Evolutionary conservation across 2,888 invertebrate species (phyloP).

Genomic region (Corythucha ciliata): DNA sequence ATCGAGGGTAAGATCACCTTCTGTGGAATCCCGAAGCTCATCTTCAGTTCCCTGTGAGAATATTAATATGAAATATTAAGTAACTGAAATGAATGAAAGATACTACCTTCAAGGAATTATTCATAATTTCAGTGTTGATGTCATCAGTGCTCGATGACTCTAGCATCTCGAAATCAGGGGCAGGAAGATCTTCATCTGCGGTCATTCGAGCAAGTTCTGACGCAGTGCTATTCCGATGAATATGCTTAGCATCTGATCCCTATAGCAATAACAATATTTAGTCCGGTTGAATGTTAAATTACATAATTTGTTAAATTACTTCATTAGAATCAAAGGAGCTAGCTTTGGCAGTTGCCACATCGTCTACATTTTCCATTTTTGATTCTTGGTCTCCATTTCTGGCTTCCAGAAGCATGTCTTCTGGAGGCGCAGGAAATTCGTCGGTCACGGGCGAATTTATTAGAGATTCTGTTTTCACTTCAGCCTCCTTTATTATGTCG

Average conservation of each 20-base stretch:
- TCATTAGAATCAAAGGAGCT: too few relatives aligned
- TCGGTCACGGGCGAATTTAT: slow-evolving; percentile 25
- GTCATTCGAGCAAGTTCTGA: slow-evolving; percentile 14
- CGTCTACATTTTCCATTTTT: neutral
- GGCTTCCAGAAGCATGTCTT: slow-evolving; percentile 15
- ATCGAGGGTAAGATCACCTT: slow-evolving; percentile 25
- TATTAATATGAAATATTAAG: neutral
- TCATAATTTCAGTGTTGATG: slow-evolving; percentile 29
- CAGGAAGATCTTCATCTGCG: slow-evolving; percentile 29
- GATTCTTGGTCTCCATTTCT: slow-evolving; percentile 1
- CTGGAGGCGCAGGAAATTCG: slow-evolving; percentile 27
- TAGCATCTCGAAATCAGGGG: slow-evolving; percentile 30
- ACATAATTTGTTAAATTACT: too few relatives aligned
- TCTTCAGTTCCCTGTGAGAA: slow-evolving; percentile 15
- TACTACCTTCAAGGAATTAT: neutral
- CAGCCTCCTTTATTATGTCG: slow-evolving; percentile 34
- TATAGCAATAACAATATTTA: too few relatives aligned
- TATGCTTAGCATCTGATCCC: too few relatives aligned
- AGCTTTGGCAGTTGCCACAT: neutral
- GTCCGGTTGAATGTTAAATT: too few relatives aligned
- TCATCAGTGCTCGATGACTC: slow-evolving; percentile 34
- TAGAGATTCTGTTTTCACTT: slow-evolving; percentile 32
- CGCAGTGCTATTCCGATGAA: slow-evolving; percentile 15
- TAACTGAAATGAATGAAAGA: neutral
- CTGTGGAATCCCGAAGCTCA: slow-evolving; percentile 24